Conservation (phyloP, 2,888 invertebrate genomes). For the Mythimna albipuncta region DNA sequence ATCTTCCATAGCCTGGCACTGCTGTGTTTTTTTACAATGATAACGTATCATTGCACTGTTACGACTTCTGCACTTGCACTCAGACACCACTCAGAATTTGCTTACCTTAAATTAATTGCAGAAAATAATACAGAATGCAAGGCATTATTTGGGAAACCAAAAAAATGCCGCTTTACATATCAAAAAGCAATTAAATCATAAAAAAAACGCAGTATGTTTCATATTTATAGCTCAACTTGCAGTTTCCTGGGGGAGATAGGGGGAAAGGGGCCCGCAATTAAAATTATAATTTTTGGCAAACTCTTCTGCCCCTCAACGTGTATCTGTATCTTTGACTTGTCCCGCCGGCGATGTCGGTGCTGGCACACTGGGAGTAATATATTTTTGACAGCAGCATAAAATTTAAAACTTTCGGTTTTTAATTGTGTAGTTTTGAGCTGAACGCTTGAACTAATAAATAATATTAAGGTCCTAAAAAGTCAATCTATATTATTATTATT, state of each 20-base stretch:
- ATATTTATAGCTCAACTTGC: conserved; percentile 73
- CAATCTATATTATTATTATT: too few relatives aligned
- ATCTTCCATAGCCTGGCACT: not conserved
- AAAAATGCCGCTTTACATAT: conserved; percentile 64
- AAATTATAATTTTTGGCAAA: conserved; percentile 91
- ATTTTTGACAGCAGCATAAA: conserved; percentile 21
- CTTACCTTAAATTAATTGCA: conserved; percentile 30
- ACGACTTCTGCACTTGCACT: not conserved
- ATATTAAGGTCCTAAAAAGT: not conserved
- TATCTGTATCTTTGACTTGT: conserved; percentile 89
- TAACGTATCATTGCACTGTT: conserved; percentile 4
- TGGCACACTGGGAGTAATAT: conserved; percentile 67
- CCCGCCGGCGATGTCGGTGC: conserved; percentile 75
- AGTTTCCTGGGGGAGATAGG: conserved; percentile 73
- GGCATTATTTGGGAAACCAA: conserved; percentile 47
- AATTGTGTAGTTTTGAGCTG: too few relatives aligned
- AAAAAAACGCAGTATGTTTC: conserved; percentile 68
- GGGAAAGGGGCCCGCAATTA: conserved; percentile 82
- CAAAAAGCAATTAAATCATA: conserved; percentile 68
- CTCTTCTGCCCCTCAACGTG: conserved; percentile 82
- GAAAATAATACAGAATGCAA: conserved; percentile 30
- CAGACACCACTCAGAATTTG: conserved; percentile 42
- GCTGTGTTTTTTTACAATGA: not conserved
- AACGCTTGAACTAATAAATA: not conserved
- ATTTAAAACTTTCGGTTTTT: not conserved